Percentiles rank a stretch among this genome's conserved stretches.
Evolutionary conservation across 2,113 vertebrate genomes (phyloP).

Genomic region (Pardalotus punctatus): DNA sequence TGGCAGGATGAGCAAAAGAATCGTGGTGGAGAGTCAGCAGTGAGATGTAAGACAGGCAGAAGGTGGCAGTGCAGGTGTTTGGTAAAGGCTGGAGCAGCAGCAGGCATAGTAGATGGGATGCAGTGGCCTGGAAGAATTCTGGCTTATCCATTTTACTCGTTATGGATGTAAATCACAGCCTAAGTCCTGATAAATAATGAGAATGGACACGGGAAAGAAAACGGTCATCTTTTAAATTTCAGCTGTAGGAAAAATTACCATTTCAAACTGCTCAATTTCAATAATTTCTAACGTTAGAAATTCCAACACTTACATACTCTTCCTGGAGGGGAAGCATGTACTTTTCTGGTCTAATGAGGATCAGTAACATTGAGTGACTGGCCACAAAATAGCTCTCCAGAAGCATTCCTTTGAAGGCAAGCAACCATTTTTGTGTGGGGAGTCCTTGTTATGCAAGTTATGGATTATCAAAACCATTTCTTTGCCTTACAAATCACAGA

Average conservation of each 20-base stretch:
- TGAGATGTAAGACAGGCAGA: neutral
- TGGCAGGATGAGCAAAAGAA: neutral
- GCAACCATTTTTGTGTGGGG: neutral
- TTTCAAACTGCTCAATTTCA: conserved; percentile 46
- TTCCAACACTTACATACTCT: neutral
- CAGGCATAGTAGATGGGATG: neutral
- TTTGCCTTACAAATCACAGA: neutral
- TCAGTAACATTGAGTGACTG: neutral
- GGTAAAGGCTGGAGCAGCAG: neutral
- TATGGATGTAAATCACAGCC: neutral
- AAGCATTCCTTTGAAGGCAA: neutral
- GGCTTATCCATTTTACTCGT: neutral
- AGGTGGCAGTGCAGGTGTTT: conserved; percentile 46
- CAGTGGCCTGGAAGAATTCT: neutral
- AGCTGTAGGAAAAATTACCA: conserved; percentile 18
- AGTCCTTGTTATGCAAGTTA: neutral
- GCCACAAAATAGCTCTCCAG: neutral
- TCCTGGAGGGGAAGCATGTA: conserved; percentile 7
- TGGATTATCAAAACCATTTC: neutral
- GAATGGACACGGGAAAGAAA: conserved; percentile 16
- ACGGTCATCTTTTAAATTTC: conserved; percentile 1
- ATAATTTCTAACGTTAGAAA: neutral
- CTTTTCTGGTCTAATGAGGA: conserved; percentile 40
- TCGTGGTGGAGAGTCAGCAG: neutral
- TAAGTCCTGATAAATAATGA: conserved; percentile 18